Evolutionary conservation across 2,113 vertebrate species (phyloP), one percentile per base, ranked within the genome.

Genomic region (Abramis brama): DNA sequence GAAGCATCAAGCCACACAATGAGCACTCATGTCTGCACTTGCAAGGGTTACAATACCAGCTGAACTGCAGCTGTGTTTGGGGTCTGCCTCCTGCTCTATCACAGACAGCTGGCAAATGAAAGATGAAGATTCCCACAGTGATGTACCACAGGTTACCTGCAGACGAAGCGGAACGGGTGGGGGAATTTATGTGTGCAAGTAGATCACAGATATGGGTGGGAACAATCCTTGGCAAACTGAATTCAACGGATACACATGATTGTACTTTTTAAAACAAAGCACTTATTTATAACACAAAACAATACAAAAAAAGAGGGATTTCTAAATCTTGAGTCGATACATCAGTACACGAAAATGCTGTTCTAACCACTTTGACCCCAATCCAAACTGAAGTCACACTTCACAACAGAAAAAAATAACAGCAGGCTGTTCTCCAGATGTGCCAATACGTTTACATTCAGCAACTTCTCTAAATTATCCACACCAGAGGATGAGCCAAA

Each of bases 1-100:
- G 87, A 90, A 90, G 73, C 76, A 90, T 91, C 86, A 90, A 84
- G 89, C 86, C 1, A 57, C 12, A 45, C 82, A 71, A 2, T 6
- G 88, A 90, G 39, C 8, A 55, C 90, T 94, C 94, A 88, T 93
- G 91, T 94, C 93, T 83, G 88, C 91, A 93, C 95, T 94, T 85
- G 93, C 91, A 91, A 57, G 50, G 84, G 84, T 89, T 59, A 80
- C 79, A 75, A 86, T 81, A 91, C 91, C 93, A 93, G 91, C 93
- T 90, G 91, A 93, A 89, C 86, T 70, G 90, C 94, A 95, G 94
- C 94, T 95, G 93, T 94, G 94, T 94, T 94, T 94, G 88, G 92
- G 91, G 85, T 91, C 83, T 90, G 86, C 88, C 83, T 89, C 84
- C 39, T 43, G 50, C 68, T 73, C 62, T 36, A 30, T 82, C 90